phyloP scores from a whole-genome alignment of 2,797 vertebrate genomes.

The Halcyon badia region DNA sequence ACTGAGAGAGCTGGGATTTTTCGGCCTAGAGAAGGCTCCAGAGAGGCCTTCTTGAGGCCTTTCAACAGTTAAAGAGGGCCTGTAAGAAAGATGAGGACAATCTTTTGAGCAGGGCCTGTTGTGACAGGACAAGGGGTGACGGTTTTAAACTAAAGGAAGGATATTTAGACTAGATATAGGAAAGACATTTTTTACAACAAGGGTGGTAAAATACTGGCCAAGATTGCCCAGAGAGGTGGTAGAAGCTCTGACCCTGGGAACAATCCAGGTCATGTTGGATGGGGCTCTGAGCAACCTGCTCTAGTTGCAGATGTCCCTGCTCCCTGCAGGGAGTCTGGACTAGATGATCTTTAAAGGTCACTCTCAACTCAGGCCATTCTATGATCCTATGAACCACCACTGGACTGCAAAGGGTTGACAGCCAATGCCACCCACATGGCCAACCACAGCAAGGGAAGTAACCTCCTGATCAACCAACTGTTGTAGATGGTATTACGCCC shows the following conservation, averaged over 20 bases:
- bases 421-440: background rate
- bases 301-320: background rate
- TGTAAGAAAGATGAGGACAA: background rate
- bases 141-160: no score
- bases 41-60: background rate
- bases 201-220: background rate
- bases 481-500: rapidly evolving
- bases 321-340: background rate
- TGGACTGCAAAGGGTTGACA: background rate
- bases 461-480: background rate
- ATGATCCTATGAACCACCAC: background rate
- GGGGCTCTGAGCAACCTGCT: background rate
- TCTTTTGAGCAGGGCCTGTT: background rate
- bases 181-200: background rate
- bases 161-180: background rate
- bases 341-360: background rate
- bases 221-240: background rate
- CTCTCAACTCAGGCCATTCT: background rate
- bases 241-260: background rate
- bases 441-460: background rate
- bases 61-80: no score
- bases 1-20: background rate
- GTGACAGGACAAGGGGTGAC: background rate
- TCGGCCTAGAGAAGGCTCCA: background rate
- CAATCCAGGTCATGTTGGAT: background rate